phyloP scores from a whole-genome alignment of 1,140 invertebrate species.

The Camponotus vicinus region DNA sequence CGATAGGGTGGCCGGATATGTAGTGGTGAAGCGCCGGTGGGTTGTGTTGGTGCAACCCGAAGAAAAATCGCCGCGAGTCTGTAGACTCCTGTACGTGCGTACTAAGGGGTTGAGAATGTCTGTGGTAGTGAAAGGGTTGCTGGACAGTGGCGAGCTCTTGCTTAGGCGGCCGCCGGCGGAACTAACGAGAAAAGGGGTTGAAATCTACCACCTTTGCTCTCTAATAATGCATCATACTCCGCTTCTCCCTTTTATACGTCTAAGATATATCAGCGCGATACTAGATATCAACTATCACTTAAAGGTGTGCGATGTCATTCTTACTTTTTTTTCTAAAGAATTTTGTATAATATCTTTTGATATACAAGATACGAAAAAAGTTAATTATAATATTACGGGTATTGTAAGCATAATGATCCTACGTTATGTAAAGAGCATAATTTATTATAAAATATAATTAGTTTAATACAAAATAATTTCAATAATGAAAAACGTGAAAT shows the following conservation, averaged over 20 bases:
- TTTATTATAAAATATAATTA: constrained; percentile 13
- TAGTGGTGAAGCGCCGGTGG: constrained; percentile 74
- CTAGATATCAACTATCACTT: background rate
- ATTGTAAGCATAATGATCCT: background rate
- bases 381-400: background rate
- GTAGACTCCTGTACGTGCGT: constrained; percentile 73
- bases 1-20: constrained; percentile 63
- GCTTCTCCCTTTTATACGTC: background rate
- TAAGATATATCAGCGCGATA: background rate
- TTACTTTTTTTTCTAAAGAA: background rate
- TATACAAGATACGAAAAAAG: background rate
- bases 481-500: constrained; percentile 39
- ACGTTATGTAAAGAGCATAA: background rate
- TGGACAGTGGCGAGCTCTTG: constrained; percentile 86
- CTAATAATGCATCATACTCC: constrained; percentile 40
- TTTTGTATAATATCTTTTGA: background rate
- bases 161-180: constrained; percentile 81
- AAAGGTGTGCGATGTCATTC: background rate
- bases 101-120: constrained; percentile 78
- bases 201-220: constrained; percentile 62
- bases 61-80: constrained; percentile 81
- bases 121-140: constrained; percentile 81
- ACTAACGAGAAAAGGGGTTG: constrained; percentile 78
- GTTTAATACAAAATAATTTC: background rate
- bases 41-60: constrained; percentile 76